Evolutionary conservation across 2,797 vertebrate species (phyloP), one percentile per base, ranked within the genome.

Genomic region (Cyprinella venusta): DNA sequence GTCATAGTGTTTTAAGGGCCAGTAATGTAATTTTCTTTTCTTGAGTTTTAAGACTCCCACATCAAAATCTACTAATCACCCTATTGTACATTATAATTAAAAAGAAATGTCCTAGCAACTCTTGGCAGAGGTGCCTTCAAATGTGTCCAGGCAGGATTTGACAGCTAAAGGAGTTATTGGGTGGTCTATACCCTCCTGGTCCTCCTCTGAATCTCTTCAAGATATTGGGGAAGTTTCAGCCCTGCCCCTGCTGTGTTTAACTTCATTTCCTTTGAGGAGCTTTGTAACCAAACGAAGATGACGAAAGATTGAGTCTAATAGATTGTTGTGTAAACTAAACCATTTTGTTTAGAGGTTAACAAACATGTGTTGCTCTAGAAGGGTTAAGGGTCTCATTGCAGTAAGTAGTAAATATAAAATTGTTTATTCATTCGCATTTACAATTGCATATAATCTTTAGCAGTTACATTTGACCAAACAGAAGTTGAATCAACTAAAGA

Each of bases 81-180:
- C 71, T 33, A 4, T 56, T 4, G 24, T 80, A 88, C 54, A 75
- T 87, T 65, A 88, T 65, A 80, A 86, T 85, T 76, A 84, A 85
- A 84, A 52, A 59, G 68, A 86, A 64, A 84, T 86, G 85, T 88
- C 89, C 68, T 84, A 42, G 74, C 21, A 80, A 77, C 82, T 89
- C 70, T 56, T 86, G 70, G 63, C 76, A 76, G 54, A 52, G 13
- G 40, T 83, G 83, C 84, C 84, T 71, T 86, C 42, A 80, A 82
- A 59, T 45, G 8, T 65, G 18, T 79, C 85, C 68, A 70, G 86
- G 67, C 16, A 70, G 88, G 88, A 86, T 72, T 75, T 65, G 89
- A 90, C 92, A 93, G 93, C 91, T 79, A 79, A 86, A 82, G 76
- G 64, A 88, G 48, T 83, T 88, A 87, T 88, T 82, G 86, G 86